These are phyloP conservation scores for Desoria tigrina DNA, from an alignment of 2,888 invertebrate species.

Conservation along the genomic window DNA sequence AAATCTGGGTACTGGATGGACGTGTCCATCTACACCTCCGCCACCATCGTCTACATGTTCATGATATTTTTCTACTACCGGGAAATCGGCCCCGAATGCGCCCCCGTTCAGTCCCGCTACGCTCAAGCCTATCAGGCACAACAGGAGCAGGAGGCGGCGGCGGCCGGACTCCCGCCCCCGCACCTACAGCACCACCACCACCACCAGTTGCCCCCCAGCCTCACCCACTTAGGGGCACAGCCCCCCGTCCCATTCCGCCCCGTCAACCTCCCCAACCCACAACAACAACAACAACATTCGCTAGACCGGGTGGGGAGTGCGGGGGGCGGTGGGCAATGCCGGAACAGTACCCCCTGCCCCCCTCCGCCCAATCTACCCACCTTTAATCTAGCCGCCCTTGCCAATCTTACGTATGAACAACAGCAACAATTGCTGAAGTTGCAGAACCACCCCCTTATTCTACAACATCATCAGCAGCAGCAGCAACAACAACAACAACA, in stretches of 20 bases:
- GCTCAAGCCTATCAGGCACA: constrained; percentile 27
- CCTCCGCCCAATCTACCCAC: constrained; percentile 28
- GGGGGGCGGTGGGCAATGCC: constrained; percentile 2
- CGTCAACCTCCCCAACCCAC: constrained; percentile 21
- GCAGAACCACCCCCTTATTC: constrained; percentile 38
- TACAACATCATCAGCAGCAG: constrained; percentile 37
- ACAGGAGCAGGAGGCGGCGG: not conserved
- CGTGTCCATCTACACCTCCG: constrained; percentile 16
- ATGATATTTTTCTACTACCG: constrained; percentile 44
- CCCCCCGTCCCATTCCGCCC: constrained; percentile 32
- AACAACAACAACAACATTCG: constrained; percentile 5
- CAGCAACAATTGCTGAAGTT: constrained; percentile 42
- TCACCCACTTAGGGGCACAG: constrained; percentile 3
- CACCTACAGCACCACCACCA: not conserved
- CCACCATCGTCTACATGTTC: constrained; percentile 33
- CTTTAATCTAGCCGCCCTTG: constrained; percentile 33
- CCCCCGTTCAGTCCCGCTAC: constrained; percentile 40
- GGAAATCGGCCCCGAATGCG: constrained; percentile 40
- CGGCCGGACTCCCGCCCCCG: too few species aligned
- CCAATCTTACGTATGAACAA: constrained; percentile 36
- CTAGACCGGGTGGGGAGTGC: constrained; percentile 22
- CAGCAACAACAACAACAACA: constrained; percentile 27
- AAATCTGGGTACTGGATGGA: constrained; percentile 28
- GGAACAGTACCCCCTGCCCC: constrained; percentile 15
- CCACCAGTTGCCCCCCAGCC: not conserved